Conservation (phyloP, 2,888 invertebrate species). For the Stenurella melanura region DNA sequence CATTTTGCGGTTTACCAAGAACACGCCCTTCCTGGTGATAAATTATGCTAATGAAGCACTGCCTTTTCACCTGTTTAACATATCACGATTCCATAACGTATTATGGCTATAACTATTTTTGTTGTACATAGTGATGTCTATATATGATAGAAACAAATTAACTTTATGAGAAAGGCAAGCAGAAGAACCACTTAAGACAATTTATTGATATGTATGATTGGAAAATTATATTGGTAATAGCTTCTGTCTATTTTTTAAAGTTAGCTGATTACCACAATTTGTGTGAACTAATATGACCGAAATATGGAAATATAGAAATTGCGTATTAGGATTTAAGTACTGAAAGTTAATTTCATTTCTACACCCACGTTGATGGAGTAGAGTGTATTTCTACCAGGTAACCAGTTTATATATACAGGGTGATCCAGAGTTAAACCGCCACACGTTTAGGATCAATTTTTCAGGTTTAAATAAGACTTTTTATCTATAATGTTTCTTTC, state of each 20-base stretch:
- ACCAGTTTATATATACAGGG: too few species aligned
- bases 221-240: not conserved
- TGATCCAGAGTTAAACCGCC: too few species aligned
- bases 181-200: not conserved
- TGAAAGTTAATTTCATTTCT: too few species aligned
- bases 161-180: not conserved
- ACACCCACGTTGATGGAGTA: too few species aligned
- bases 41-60: conserved; percentile 29
- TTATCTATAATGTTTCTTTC: too few species aligned
- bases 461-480: too few species aligned
- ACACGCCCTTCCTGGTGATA: conserved; percentile 34
- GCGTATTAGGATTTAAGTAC: too few species aligned
- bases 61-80: conserved; percentile 50
- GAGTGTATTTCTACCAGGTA: too few species aligned
- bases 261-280: not conserved
- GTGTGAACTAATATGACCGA: not conserved
- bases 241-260: too few species aligned
- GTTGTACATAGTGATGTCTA: conserved; percentile 5
- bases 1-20: not conserved
- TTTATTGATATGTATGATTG: not conserved
- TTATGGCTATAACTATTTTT: conserved; percentile 8
- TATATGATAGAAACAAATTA: not conserved
- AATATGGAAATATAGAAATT: too few species aligned
- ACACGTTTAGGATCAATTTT: too few species aligned
- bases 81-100: conserved; percentile 44